phyloP scores from a whole-genome alignment of 2,888 invertebrate species.

The Eristalis arbustorum region DNA sequence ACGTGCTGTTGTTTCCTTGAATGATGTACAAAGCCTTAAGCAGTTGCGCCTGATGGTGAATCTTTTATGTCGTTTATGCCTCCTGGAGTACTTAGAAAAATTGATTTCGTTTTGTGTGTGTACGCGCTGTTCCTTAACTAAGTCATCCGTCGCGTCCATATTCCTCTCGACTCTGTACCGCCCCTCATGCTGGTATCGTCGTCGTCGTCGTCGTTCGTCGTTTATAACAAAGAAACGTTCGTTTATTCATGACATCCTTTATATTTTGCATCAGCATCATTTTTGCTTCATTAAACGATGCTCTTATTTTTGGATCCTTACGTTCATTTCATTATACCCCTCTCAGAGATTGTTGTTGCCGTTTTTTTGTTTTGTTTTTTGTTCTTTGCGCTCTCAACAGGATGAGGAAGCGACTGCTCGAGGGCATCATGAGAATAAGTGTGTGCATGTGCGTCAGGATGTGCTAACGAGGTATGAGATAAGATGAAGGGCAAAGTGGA shows the following conservation, averaged over 20 bases:
- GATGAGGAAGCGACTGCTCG: not conserved
- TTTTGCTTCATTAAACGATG: constrained; percentile 57
- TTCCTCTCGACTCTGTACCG: too few species aligned
- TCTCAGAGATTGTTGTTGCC: not conserved
- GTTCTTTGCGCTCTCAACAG: not conserved
- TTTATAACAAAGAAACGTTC: constrained; percentile 32
- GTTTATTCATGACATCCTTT: constrained; percentile 35
- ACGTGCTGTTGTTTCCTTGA: not conserved
- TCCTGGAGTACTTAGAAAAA: constrained; percentile 24
- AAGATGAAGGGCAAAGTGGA: not conserved
- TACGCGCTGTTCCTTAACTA: constrained; percentile 29
- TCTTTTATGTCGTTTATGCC: not conserved
- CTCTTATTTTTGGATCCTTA: constrained; percentile 42
- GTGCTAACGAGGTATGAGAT: not conserved
- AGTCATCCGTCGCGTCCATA: constrained; percentile 13
- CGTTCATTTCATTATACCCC: constrained; percentile 40
- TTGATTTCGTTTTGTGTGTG: constrained; percentile 30
- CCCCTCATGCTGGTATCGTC: not conserved
- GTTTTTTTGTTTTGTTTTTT: not conserved
- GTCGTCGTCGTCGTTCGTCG: not conserved
- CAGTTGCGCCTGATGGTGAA: not conserved
- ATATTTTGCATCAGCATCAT: constrained; percentile 33
- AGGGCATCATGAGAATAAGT: not conserved
- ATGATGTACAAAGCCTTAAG: not conserved
- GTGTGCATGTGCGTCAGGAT: not conserved